These are phyloP conservation scores for Eudyptes chrysolophus DNA, from an alignment of 2,113 vertebrate species.

Conservation along the genomic window DNA sequence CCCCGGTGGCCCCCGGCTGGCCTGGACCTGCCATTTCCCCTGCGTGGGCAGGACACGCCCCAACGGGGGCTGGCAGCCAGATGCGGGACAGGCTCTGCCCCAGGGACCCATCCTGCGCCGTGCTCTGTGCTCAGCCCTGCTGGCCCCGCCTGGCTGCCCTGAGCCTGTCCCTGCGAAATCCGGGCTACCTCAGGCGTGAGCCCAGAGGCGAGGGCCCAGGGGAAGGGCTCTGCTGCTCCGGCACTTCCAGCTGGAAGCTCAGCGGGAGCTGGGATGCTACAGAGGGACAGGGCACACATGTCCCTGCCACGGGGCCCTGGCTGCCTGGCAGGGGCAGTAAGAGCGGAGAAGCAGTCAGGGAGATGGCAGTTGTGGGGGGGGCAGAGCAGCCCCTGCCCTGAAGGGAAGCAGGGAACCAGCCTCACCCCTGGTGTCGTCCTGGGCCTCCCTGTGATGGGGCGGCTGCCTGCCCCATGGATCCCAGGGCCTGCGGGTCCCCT, in stretches of 20 bases:
- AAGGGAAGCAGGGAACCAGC: accelerated
- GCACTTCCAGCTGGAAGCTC: neutral
- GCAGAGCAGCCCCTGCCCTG: neutral
- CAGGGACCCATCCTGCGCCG: neutral
- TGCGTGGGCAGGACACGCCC: accelerated
- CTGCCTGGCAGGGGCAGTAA: neutral
- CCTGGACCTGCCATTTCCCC: accelerated
- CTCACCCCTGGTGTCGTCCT: neutral
- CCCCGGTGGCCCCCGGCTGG: neutral
- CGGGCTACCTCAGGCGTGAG: neutral
- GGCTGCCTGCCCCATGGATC: neutral
- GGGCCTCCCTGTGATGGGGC: neutral
- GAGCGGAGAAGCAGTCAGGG: neutral
- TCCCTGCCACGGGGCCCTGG: neutral
- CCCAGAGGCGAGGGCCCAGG: accelerated
- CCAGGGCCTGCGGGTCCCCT: neutral
- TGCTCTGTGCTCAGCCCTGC: neutral
- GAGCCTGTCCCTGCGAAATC: neutral
- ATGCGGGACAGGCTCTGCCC: neutral
- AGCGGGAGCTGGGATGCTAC: neutral
- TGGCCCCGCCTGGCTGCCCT: neutral
- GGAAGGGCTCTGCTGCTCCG: neutral
- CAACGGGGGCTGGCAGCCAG: neutral
- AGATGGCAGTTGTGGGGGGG: neutral
- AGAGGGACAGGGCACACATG: neutral